Evolutionary conservation across 2,113 vertebrate species (phyloP), one percentile per base, ranked within the genome.

Genomic region (Misgurnus anguillicaudatus): DNA sequence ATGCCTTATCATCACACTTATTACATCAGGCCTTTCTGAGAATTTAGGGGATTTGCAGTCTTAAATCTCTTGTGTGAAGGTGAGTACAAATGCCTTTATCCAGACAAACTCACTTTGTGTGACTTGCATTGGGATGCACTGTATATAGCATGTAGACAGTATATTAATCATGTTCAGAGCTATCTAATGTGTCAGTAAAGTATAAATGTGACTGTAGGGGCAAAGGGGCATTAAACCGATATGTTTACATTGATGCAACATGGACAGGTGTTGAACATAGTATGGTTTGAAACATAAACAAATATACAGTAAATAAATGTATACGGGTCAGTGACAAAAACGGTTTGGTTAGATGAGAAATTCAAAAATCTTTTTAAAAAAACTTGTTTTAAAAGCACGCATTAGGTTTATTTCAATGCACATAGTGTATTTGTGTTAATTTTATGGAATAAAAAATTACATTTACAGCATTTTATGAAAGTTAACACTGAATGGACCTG

Each of bases 31-130:
- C 84, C 87, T 75, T 82, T 62, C 69, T 36, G 66, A 80, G 82
- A 87, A 90, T 86, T 82, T 31, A 8, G 60, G 76, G 91, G 88
- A 90, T 92, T 90, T 74, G 89, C 78, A 80, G 51, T 82, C 73
- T 85, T 90, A 92, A 89, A 89, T 90, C 88, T 88, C 86, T 79
- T 66, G 84, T 89, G 86, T 90, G 86, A 90, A 90, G 85, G 83
- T 84, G 87, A 89, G 84, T 83, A 82, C 84, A 86, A 48, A 82
- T 69, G 75, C 82, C 81, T 78, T 72, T 58, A 63, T 67, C 78
- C 76, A 51, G 71, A 70, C 80, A 5, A 17, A 82, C 66, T 60
- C 64, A 17, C 48, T 81, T 81, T 39, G 82, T 86, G 66, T 8
- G 9, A 72, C 84, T 64, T 55, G 77, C n/a, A 60, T 47, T 64